Conservation (phyloP, 2,888 invertebrate species). For the Adineta ricciae region DNA sequence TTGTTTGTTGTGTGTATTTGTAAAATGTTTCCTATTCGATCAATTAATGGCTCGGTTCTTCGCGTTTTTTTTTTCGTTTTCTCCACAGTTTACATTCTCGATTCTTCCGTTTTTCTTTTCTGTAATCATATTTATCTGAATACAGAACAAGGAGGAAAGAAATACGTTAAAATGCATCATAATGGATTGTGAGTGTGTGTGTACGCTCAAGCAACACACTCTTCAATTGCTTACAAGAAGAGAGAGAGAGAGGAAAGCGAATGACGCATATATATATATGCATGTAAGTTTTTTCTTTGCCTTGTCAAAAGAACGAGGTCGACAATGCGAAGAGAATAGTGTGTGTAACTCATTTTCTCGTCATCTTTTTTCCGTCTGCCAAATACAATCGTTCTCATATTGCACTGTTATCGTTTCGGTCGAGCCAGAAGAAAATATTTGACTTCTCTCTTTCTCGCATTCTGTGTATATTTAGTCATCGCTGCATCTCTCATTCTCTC, state of each 20-base stretch:
- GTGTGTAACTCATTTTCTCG: background rate
- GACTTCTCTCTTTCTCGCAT: background rate
- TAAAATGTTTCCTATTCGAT: background rate
- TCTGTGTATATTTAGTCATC: background rate
- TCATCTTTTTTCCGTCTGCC: constrained; percentile 7
- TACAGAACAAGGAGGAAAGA: background rate
- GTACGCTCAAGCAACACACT: background rate
- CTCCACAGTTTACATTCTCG: background rate
- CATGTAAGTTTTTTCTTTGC: background rate
- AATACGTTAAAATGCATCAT: background rate
- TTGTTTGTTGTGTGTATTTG: background rate
- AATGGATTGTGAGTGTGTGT: background rate
- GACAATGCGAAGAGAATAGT: background rate
- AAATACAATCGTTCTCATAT: background rate
- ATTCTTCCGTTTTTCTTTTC: background rate
- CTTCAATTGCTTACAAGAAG: background rate
- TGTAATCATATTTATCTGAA: background rate
- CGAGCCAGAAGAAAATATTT: background rate
- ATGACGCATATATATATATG: background rate
- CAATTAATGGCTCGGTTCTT: background rate
- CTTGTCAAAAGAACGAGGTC: constrained; percentile 15
- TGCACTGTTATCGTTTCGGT: background rate
- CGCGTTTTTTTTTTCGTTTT: background rate
- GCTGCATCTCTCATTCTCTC: background rate
- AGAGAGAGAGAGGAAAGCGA: background rate